Evolutionary conservation across 2,113 vertebrate genomes (phyloP).

Genomic region (Verasper variegatus): DNA sequence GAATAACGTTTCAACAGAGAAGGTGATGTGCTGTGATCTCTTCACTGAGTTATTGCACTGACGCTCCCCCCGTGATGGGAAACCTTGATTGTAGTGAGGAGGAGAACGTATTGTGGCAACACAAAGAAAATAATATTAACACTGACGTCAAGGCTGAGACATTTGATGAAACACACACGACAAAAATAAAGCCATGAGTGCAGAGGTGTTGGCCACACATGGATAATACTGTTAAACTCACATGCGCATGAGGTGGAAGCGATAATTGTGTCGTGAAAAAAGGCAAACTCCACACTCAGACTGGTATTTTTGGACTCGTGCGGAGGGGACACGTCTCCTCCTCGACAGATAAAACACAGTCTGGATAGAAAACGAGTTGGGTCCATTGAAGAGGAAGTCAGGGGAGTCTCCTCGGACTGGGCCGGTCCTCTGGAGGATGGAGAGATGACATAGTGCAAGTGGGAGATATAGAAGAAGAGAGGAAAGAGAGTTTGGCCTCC

Average conservation of each 20-base stretch:
- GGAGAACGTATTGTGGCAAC: conserved; percentile 22
- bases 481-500: neutral
- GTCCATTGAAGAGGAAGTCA: too few species aligned
- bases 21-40: too few species aligned
- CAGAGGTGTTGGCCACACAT: neutral
- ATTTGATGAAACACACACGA: too few species aligned
- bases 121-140: neutral
- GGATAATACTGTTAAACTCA: conserved; percentile 10
- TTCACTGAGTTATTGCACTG: too few species aligned
- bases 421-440: neutral
- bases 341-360: too few species aligned
- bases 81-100: too few species aligned
- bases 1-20: too few species aligned
- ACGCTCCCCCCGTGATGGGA: too few species aligned
- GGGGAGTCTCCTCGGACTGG: conserved; percentile 1
- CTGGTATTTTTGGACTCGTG: neutral
- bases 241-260: neutral
- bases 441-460: neutral
- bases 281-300: conserved; percentile 18
- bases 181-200: neutral
- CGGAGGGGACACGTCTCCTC: conserved; percentile 21
- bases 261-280: conserved; percentile 27
- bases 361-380: too few species aligned
- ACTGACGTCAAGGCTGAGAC: neutral
- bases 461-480: neutral